phyloP scores from a whole-genome alignment of 2,113 vertebrate species.

The Chascanopsetta lugubris region DNA sequence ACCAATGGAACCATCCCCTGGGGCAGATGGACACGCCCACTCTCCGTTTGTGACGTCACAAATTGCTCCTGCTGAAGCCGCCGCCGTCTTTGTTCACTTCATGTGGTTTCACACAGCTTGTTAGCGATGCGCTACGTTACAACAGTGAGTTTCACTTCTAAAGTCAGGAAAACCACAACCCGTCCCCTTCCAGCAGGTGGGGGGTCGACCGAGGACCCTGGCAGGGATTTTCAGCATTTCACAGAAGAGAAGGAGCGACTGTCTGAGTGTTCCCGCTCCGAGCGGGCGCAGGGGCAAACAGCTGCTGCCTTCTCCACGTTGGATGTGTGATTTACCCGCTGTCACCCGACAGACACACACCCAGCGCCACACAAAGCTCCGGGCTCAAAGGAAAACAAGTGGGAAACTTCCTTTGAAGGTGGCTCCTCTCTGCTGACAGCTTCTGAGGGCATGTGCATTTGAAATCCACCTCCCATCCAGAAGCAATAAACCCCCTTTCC shows the following conservation, averaged over 20 bases:
- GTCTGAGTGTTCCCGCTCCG: slow-evolving; percentile 56
- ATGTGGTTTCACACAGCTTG: too few relatives aligned
- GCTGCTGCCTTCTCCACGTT: slow-evolving; percentile 71
- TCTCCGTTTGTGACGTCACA: too few relatives aligned
- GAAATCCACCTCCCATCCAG: slow-evolving; percentile 43
- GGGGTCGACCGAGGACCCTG: slow-evolving; percentile 4
- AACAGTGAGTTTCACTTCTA: too few relatives aligned
- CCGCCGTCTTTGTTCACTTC: too few relatives aligned
- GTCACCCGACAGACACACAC: slow-evolving; percentile 28
- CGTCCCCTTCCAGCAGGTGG: too few relatives aligned
- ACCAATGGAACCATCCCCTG: too few relatives aligned
- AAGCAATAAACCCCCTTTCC: slow-evolving; percentile 51
- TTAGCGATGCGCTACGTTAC: too few relatives aligned
- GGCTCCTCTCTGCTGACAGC: slow-evolving; percentile 52
- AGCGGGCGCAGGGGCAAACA: slow-evolving; percentile 38
- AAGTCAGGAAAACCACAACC: too few relatives aligned
- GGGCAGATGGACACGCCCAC: too few relatives aligned
- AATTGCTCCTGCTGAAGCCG: too few relatives aligned
- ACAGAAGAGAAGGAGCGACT: slow-evolving; percentile 41
- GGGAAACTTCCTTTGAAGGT: slow-evolving; percentile 64
- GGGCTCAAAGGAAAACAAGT: slow-evolving; percentile 15
- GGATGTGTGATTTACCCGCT: slow-evolving; percentile 54
- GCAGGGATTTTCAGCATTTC: slow-evolving; percentile 17
- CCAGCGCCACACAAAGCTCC: slow-evolving; percentile 19
- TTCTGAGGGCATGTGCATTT: slow-evolving; percentile 53